Base-by-base conservation (phyloP, 2,888 invertebrate genomes). In the Hypolimnas misippus region DNA sequence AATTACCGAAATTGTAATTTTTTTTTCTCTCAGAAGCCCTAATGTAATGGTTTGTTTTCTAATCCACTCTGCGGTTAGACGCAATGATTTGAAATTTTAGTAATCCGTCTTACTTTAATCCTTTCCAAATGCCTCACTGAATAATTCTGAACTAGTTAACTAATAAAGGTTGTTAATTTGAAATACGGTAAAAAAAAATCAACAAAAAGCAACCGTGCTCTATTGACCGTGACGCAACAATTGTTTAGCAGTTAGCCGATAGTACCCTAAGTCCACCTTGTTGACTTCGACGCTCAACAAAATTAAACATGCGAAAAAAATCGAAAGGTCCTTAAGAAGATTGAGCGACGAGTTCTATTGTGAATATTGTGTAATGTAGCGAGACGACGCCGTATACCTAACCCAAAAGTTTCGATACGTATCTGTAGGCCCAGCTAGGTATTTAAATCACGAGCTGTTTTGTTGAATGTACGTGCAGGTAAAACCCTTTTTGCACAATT, bases 401-500 rank as follows among this genome's bases (percentile, higher is more conserved):
- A 67, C 72, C 57, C 69, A 74, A 76, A 87, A 81, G 85, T 84
- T 78, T 75, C 63, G 70, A 66, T 62, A 53, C 60, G 21, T 62
- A 66, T 46, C 42, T 3, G 31, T 33, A 25, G 7, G 40, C 8
- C 25, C 29, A 31, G 21, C 16, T n/a, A 25, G 7, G 29, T 25
- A 33, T 7, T 51, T 17, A 12, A 64, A 46, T 31, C 50, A 29
- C 12, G 63, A 69, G 52, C 65, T 71, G 46, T 44, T 52, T 17
- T 10, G 57, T 44, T 17, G 49, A 33, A 64, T 77, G 81, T 86
- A 82, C 74, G 67, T 70, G 77, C 91, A 89, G 91, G 90, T 89
- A 90, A 82, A 86, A 86, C 87, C 91, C 91, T 85, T 90, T 89
- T 91, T 92, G 91, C 92, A 89, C 91, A 92, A 91, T 89, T 87